Evolutionary conservation across 2,888 invertebrate species (phyloP).

Genomic region (Aspidapion aeneum): DNA sequence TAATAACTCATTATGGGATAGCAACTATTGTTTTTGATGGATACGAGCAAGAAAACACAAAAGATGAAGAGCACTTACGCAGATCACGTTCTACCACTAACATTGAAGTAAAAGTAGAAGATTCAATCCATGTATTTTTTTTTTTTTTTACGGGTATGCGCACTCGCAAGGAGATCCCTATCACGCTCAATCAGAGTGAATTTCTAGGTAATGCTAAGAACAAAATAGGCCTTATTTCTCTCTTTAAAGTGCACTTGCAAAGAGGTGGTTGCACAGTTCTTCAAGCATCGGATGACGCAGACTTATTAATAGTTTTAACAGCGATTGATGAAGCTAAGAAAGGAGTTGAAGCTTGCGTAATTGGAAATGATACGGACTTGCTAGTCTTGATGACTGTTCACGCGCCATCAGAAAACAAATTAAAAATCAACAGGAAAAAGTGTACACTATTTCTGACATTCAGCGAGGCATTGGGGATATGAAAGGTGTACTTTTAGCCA

Average conservation of each 20-base stretch:
- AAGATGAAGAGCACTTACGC: conserved; percentile 13
- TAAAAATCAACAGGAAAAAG: conserved; percentile 7
- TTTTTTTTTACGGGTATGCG: too few species aligned
- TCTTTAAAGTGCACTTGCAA: conserved; percentile 9
- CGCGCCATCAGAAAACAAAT: conserved; percentile 10
- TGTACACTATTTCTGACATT: conserved; percentile 11
- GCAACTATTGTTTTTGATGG: background rate
- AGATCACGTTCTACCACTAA: conserved; percentile 1
- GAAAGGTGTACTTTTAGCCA: conserved; percentile 12
- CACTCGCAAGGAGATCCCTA: too few species aligned
- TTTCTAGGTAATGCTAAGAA: conserved; percentile 13
- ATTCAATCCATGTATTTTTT: background rate
- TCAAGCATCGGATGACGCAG: conserved; percentile 13
- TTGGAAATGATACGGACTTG: conserved; percentile 15
- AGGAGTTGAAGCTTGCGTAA: conserved; percentile 13
- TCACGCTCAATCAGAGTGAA: conserved; percentile 9
- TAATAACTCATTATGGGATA: conserved; percentile 12
- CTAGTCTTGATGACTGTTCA: conserved; percentile 18
- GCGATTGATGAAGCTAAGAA: conserved; percentile 17
- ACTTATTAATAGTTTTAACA: conserved; percentile 11
- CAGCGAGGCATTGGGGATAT: conserved; percentile 12
- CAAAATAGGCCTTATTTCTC: conserved; percentile 10
- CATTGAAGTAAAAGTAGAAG: background rate
- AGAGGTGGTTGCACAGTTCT: conserved; percentile 11
- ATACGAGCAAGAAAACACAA: conserved; percentile 7